Base-by-base conservation (phyloP, 2,113 vertebrate species). In the Donacobius atricapilla region DNA sequence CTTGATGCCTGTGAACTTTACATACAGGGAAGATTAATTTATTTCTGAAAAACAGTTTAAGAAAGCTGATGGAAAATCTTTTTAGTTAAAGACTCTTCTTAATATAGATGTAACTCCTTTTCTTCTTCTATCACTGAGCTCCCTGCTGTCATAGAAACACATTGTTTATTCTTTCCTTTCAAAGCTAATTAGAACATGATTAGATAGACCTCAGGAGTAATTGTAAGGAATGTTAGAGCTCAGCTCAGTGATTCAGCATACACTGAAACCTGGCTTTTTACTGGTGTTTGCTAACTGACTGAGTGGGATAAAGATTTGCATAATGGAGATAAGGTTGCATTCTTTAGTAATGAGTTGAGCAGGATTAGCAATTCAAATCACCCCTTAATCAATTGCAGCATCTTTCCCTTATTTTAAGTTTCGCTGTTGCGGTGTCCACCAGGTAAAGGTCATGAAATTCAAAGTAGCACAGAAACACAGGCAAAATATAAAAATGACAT, bases 91-190 rank as follows among this genome's bases (percentile, higher is more conserved):
- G 83, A 53, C 37, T 92, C 11, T 87, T 91, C 91, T 96, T 89
- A 95, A 96, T 81, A 96, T 72, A 96, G 91, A 69, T 11, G 3
- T 24, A 69, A 33, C 5, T 87, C 19, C 37, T 85, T 91, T 68
- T 39, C 27, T 37, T 6, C 18, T 63, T 77, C 24, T 84, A 11
- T 93, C 65, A 57, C 21, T 78, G 73, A 30, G 54, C 69, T 92
- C 51, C 70, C 94, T 81, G 79, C 87, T 97, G 95, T 96, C 87
- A 91, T 94, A 84, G 93, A 96, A 97, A 95, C 92, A 89, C 45
- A 47, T 75, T 82, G 58, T 81, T 95, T 83, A 35, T 86, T 95
- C 71, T 65, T 95, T 87, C 50, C 33, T 85, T 61, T 70, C 40
- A 94, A 63, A 94, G 71, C 58, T 93, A 89, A 89, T 94, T 84